Percentiles rank a stretch among this genome's conserved stretches.
Conservation (phyloP, 2,888 invertebrate genomes). For the Periphyllus acericola region DNA sequence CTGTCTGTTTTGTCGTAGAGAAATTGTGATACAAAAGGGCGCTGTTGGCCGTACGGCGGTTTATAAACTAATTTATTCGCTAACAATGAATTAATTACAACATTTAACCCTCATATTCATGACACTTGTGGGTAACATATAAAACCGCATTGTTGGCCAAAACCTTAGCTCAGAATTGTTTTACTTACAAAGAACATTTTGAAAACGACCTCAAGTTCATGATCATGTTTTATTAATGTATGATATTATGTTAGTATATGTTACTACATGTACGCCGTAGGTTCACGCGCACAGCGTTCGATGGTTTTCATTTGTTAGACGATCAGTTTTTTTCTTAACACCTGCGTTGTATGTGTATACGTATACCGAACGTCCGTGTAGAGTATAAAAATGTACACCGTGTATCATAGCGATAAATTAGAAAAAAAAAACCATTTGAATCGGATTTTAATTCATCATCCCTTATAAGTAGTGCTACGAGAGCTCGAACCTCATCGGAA, state of each 20-base stretch:
- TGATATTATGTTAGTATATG: not conserved
- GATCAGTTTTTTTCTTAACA: not conserved
- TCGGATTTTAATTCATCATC: not conserved
- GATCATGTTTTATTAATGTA: not conserved
- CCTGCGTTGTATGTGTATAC: no score
- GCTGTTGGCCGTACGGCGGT: not conserved
- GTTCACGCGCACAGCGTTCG: not conserved
- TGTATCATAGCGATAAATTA: no score
- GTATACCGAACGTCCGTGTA: no score
- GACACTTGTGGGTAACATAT: slow-evolving; percentile 19
- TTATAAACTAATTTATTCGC: slow-evolving; percentile 35
- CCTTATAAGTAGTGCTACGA: not conserved
- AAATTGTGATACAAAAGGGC: slow-evolving; percentile 31
- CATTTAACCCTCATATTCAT: slow-evolving; percentile 45
- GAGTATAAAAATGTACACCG: no score
- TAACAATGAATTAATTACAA: slow-evolving; percentile 44
- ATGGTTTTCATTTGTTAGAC: not conserved
- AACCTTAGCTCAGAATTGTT: slow-evolving; percentile 27
- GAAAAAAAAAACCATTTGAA: not conserved
- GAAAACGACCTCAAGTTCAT: slow-evolving; percentile 2
- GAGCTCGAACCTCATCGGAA: not conserved
- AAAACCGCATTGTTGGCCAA: slow-evolving; percentile 26
- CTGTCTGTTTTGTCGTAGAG: no score
- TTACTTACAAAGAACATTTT: slow-evolving; percentile 20
- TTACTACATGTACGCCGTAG: not conserved